Evolutionary conservation across 2,113 vertebrate species (phyloP), one percentile per base, ranked within the genome.

Genomic region (Dicentrarchus labrax): DNA sequence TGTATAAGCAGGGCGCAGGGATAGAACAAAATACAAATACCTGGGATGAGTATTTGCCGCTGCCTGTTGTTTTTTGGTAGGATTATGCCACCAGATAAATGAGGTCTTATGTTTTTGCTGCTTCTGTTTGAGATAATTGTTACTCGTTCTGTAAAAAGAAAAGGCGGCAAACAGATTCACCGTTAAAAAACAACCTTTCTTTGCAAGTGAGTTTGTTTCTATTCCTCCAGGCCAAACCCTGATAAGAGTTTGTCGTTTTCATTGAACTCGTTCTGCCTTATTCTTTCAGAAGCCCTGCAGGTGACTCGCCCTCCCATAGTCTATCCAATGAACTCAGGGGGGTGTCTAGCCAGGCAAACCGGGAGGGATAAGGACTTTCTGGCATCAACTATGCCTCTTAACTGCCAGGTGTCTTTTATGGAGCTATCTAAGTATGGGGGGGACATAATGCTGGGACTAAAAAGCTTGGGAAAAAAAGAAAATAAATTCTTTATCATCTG

Each of bases 201-300:
- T 84, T 89, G 78, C 67, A 76, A 89, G 89, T 67, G 53, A 72
- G 77, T 90, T 84, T 83, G 89, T 91, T 87, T 67, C 84, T 59
- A 78, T 84, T 60, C 86, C 85, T 84, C 43, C 65, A 83, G 86
- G 88, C 82, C 79, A 86, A 89, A 79, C 41, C 84, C 75, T 80
- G 88, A 91, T 88, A 89, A 90, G 87, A 86, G 76, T 88, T 77
- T 77, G 57, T 80, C 53, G 76, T 91, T 90, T 88, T 72, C 70
- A 86, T 85, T 22, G 38, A 86, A 77, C 75, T 78, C 41, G 24
- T 62, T 78, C 61, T 43, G 59, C 82, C 53, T 57, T 70, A 69
- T 88, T 90, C 78, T 86, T 45, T 92, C 73, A 86, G 77, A 87
- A 54, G 61, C 85, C 76, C 77, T 68, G 90, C 77, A 86, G 90